A percentile compares a stretch with the other conserved stretches of the same genome.
Conservation (phyloP, 1,140 invertebrate genomes). For the Ruditapes philippinarum region DNA sequence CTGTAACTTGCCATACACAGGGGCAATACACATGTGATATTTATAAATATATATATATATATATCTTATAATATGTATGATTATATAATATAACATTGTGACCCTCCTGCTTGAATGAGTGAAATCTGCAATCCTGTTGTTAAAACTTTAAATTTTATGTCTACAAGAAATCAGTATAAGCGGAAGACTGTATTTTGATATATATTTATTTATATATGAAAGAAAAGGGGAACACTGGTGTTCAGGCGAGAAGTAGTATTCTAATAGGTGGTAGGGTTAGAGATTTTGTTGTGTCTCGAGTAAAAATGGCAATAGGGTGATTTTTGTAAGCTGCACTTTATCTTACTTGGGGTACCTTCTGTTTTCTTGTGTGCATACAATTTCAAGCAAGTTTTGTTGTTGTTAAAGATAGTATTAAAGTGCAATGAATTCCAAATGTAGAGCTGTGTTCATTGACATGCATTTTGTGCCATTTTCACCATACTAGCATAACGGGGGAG, state of each 20-base stretch:
- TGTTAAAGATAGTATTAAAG: constrained; percentile 23
- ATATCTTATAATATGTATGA: too few species aligned
- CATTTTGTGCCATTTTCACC: constrained; percentile 43
- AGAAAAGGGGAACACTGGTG: too few species aligned
- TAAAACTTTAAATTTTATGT: background rate
- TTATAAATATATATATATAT: constrained; percentile 34
- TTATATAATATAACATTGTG: background rate
- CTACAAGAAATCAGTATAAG: background rate
- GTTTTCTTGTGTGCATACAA: constrained; percentile 4
- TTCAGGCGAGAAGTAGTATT: too few species aligned
- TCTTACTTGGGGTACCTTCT: background rate
- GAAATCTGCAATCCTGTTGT: constrained; percentile 30
- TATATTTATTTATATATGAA: too few species aligned
- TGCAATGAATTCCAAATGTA: constrained; percentile 22
- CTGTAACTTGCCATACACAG: constrained; percentile 42
- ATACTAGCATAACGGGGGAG: background rate
- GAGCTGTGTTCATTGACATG: constrained; percentile 34
- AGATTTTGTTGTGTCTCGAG: too few species aligned
- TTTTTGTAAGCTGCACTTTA: background rate
- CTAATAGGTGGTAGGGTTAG: too few species aligned
- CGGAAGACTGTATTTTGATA: too few species aligned
- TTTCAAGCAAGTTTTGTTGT: background rate
- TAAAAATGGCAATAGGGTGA: too few species aligned
- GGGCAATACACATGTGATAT: constrained; percentile 57
- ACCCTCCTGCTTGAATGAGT: constrained; percentile 28